These are phyloP conservation scores for Didymodactylos carnosus DNA, from an alignment of 2,888 invertebrate species.

Conservation along the genomic window DNA sequence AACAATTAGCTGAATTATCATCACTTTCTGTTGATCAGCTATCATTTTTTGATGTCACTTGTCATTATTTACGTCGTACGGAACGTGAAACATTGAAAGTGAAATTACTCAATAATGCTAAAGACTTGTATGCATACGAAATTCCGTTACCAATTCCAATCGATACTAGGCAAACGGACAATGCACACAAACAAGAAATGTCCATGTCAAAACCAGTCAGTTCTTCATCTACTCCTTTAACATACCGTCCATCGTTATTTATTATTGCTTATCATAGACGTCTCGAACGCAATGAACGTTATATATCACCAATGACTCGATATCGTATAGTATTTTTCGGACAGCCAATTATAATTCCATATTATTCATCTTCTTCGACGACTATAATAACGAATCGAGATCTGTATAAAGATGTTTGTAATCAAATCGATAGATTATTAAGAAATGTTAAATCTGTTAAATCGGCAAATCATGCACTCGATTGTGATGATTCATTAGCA, in stretches of 20 bases:
- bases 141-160: neutral
- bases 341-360: neutral
- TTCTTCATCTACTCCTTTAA: neutral
- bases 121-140: neutral
- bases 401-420: neutral
- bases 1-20: slow-evolving; percentile 40
- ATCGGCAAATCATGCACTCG: neutral
- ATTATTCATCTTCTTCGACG: neutral
- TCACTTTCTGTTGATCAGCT: neutral
- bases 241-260: neutral
- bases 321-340: neutral
- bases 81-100: neutral
- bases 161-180: too few species aligned
- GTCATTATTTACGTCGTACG: neutral
- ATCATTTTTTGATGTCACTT: neutral
- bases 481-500: slow-evolving; percentile 63
- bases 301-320: neutral
- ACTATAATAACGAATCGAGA: neutral
- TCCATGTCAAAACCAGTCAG: neutral
- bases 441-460: neutral
- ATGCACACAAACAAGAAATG: too few species aligned
- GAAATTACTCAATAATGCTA: neutral
- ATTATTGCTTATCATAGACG: neutral
- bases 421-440: neutral
- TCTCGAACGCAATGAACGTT: neutral